These are phyloP conservation scores for Lasioglossum calceatum DNA, from an alignment of 2,888 invertebrate genomes.

Conservation along the genomic window DNA sequence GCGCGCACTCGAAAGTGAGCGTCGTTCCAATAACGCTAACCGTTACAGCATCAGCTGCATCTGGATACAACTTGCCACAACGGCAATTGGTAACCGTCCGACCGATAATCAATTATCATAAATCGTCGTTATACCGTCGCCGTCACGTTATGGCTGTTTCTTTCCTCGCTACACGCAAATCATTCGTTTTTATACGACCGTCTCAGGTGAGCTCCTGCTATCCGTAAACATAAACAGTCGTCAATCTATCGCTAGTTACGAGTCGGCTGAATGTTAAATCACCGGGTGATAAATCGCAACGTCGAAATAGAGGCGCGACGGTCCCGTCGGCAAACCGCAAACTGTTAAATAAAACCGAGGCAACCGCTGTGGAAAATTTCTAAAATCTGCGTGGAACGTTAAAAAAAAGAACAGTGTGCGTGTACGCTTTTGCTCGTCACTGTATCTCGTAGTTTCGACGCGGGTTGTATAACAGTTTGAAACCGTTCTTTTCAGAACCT, in stretches of 20 bases:
- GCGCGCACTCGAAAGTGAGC: constrained; percentile 46
- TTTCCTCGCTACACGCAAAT: neutral
- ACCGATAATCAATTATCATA: constrained; percentile 58
- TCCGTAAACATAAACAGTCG: neutral
- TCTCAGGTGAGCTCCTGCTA: neutral
- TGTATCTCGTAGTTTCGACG: too few relatives aligned
- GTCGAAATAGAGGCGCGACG: too few relatives aligned
- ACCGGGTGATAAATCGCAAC: neutral
- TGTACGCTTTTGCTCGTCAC: too few relatives aligned
- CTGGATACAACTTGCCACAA: constrained; percentile 44
- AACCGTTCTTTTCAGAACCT: too few relatives aligned
- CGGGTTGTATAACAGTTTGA: too few relatives aligned
- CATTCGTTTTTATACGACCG: constrained; percentile 5
- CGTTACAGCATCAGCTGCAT: constrained; percentile 35
- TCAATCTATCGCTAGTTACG: neutral
- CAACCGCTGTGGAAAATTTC: too few relatives aligned
- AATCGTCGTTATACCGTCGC: constrained; percentile 31
- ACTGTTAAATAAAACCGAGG: too few relatives aligned
- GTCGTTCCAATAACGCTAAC: constrained; percentile 49
- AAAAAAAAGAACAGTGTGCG: too few relatives aligned
- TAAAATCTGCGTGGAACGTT: too few relatives aligned
- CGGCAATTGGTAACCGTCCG: constrained; percentile 52
- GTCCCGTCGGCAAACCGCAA: too few relatives aligned
- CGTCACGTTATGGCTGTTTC: neutral
- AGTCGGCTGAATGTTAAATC: neutral